These are phyloP conservation scores for Ceryle rudis DNA, from an alignment of 2,797 vertebrate genomes.

Conservation along the genomic window DNA sequence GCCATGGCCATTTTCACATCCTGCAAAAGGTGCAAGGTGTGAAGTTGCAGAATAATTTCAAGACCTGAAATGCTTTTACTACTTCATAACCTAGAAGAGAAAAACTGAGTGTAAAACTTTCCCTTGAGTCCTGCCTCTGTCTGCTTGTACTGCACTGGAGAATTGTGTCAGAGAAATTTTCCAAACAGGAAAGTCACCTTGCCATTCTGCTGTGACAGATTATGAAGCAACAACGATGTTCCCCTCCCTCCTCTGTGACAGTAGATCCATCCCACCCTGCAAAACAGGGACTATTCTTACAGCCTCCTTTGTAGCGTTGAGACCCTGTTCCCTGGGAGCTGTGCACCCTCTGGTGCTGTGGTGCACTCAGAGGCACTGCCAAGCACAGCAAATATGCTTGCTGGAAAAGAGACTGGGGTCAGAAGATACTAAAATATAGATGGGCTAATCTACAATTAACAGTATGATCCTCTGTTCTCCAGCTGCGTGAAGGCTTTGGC, in stretches of 20 bases:
- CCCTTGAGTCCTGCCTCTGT: background rate
- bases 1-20: background rate
- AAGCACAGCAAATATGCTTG: background rate
- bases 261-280: background rate
- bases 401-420: background rate
- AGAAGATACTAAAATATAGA: background rate
- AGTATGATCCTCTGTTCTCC: background rate
- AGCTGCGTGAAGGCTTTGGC: background rate
- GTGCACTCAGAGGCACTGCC: background rate
- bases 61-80: background rate
- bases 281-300: background rate
- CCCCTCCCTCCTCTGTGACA: background rate
- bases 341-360: rapidly evolving
- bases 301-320: background rate
- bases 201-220: background rate
- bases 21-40: background rate
- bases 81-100: background rate
- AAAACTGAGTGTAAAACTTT: background rate
- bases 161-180: background rate
- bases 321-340: background rate
- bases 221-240: background rate
- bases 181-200: background rate
- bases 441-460: background rate
- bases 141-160: background rate
- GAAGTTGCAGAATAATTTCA: background rate